Evolutionary conservation across 2,113 vertebrate genomes (phyloP).

Genomic region (Sitta europaea): DNA sequence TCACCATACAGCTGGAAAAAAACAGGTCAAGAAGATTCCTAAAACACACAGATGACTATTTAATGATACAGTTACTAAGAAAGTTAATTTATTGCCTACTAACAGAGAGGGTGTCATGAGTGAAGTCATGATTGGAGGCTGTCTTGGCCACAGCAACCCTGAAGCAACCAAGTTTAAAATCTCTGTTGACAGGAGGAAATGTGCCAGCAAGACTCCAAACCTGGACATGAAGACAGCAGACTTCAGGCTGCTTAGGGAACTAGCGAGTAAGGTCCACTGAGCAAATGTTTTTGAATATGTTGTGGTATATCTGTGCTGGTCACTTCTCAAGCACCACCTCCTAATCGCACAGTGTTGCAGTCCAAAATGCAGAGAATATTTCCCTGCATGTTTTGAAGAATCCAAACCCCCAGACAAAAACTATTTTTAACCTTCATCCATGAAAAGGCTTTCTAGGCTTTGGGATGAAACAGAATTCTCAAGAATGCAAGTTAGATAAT

Average conservation of each 20-base stretch:
- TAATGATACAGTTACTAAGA: neutral
- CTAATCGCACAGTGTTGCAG: no score
- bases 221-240: no score
- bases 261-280: neutral
- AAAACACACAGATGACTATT: neutral
- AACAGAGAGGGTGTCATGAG: neutral
- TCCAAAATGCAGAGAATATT: no score
- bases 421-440: no score
- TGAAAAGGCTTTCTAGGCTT: no score
- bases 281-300: neutral
- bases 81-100: neutral
- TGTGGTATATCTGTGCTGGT: neutral
- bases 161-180: neutral
- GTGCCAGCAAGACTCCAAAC: neutral
- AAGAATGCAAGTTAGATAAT: no score
- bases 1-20: neutral
- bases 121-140: neutral
- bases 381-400: no score
- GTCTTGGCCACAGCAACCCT: neutral
- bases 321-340: neutral
- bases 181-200: neutral
- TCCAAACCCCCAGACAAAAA: no score
- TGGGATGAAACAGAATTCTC: no score
- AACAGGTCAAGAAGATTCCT: neutral
- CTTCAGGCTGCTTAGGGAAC: neutral